Evolutionary conservation across 1,140 invertebrate species (phyloP), one percentile per base, ranked within the genome.

Genomic region (Nixonia krombeini): DNA sequence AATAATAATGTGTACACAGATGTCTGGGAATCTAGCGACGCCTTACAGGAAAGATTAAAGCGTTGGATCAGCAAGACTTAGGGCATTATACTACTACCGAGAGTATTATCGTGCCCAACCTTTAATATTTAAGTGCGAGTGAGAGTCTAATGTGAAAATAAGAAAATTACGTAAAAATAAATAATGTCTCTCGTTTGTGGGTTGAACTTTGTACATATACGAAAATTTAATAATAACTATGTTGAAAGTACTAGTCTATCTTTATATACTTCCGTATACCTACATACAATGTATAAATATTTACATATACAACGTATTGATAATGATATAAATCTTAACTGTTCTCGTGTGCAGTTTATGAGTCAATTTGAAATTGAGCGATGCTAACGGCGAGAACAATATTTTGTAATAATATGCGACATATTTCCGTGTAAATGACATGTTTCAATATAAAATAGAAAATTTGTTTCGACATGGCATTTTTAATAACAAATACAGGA

Each of bases 21-120:
- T 82, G 79, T 76, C 70, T 74, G 80, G 78, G 71, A 82, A 74
- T 82, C 73, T 76, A 79, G 77, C 56, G 72, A 76, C 66, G 70
- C 74, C 80, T 83, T 77, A 76, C 74, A 50, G 70, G 72, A 76
- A 74, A 80, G 74, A 53, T 74, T 75, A 79, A 79, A 78, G 74
- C 72, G 81, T 80, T 82, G 80, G 81, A 84, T 83, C 81, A 85
- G 81, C 81, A 85, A 85, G 82, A 84, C 83, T 84, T 84, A 83
- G 82, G 81, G 82, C 83, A 85, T 85, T 84, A 85, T 84, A 84
- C 65, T 84, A 85, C 74, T 83, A 83, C 78, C 78, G 63, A 79
- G 81, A 85, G 82, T 85, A 85, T 83, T 85, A 85, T 85, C 71
- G 79, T 85, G 81, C 82, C 83, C 83, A 85, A 84, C 79, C 74